phyloP scores from a whole-genome alignment of 2,888 invertebrate genomes.

The Microchrysa polita region DNA sequence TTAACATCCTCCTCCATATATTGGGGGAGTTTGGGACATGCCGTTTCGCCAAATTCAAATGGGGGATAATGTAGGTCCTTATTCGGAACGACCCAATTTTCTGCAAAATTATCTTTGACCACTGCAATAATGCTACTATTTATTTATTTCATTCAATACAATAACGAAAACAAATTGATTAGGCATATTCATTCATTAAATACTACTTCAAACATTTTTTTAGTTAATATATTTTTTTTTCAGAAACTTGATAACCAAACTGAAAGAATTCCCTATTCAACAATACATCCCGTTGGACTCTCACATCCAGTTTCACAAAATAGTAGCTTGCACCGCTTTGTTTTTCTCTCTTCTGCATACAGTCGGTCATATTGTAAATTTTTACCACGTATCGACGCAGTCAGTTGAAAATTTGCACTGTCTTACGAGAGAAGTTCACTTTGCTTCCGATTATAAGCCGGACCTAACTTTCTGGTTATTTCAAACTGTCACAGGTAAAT shows the following conservation, averaged over 20 bases:
- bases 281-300: conserved; percentile 95
- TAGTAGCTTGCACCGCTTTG: conserved; percentile 92
- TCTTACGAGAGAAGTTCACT: conserved; percentile 91
- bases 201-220: too few relatives aligned
- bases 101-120: too few relatives aligned
- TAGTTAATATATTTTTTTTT: too few relatives aligned
- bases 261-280: conserved; percentile 93
- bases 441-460: conserved; percentile 92
- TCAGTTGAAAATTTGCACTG: conserved; percentile 92
- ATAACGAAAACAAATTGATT: too few relatives aligned
- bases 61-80: too few relatives aligned
- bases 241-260: conserved; percentile 86
- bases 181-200: too few relatives aligned
- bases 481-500: conserved; percentile 88
- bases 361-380: conserved; percentile 95
- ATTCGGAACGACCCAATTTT: too few relatives aligned
- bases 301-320: conserved; percentile 97
- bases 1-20: too few relatives aligned
- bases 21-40: too few relatives aligned
- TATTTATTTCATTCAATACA: too few relatives aligned
- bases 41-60: too few relatives aligned
- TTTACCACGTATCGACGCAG: conserved; percentile 96
- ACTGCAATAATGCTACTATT: too few relatives aligned
- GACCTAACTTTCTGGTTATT: conserved; percentile 96
- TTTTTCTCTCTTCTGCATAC: conserved; percentile 94